Evolutionary conservation across 2,113 vertebrate genomes (phyloP).

Genomic region (Miniopterus natalensis): DNA sequence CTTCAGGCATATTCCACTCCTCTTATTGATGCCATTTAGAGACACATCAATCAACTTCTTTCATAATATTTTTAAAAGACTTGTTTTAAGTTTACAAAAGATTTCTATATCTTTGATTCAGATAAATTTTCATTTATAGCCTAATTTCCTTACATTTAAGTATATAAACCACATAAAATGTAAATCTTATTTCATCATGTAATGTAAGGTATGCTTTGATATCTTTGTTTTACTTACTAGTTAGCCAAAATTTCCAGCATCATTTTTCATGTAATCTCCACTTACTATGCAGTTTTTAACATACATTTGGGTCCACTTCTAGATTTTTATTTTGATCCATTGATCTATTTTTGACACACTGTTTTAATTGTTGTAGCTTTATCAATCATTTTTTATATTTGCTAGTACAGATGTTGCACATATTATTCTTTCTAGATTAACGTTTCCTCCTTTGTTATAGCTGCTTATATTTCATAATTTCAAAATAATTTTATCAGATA

Average conservation of each 20-base stretch:
- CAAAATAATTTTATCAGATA: constrained; percentile 36
- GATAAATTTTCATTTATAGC: not conserved
- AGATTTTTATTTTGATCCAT: constrained; percentile 40
- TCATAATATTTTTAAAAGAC: not conserved
- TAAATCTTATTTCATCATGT: constrained; percentile 26
- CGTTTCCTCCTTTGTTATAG: not conserved
- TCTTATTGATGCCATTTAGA: not conserved
- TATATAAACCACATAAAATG: not conserved
- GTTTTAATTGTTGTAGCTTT: not conserved
- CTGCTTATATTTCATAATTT: not conserved
- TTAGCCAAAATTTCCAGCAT: constrained; percentile 2
- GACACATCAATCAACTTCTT: not conserved
- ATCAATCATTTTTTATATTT: not conserved
- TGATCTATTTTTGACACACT: not conserved
- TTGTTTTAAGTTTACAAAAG: not conserved
- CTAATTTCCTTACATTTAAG: constrained; percentile 3
- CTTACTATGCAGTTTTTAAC: not conserved
- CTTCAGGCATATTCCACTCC: not conserved
- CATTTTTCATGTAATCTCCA: not conserved
- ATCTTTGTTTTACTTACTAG: not conserved
- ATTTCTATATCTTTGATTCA: not conserved
- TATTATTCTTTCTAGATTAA: constrained; percentile 3
- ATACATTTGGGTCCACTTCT: not conserved
- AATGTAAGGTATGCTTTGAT: not conserved
- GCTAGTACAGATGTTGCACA: not conserved